Evolutionary conservation across 2,113 vertebrate species (phyloP).

Genomic region (Pterocles orientalis): DNA sequence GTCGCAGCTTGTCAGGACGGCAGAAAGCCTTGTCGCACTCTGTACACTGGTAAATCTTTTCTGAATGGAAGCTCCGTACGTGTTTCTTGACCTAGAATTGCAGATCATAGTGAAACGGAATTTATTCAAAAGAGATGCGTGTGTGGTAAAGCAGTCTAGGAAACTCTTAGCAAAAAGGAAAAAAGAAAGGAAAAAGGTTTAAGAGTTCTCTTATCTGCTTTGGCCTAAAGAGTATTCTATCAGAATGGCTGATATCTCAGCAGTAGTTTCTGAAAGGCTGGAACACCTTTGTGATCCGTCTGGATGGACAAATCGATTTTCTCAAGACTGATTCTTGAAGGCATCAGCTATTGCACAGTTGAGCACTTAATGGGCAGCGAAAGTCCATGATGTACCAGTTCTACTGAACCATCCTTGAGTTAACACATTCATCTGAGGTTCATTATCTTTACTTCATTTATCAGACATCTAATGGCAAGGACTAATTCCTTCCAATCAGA

Average conservation of each 20-base stretch:
- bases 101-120: neutral
- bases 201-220: neutral
- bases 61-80: constrained; percentile 95
- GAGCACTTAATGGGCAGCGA: neutral
- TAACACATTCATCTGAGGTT: neutral
- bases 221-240: neutral
- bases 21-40: constrained; percentile 98
- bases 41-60: constrained; percentile 95
- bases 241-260: neutral
- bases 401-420: neutral
- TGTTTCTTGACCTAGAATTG: constrained; percentile 91
- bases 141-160: neutral
- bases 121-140: neutral
- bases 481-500: neutral
- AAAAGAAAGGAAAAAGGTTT: neutral
- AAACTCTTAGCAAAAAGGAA: neutral
- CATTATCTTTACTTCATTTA: neutral
- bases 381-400: neutral
- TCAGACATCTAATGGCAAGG: neutral
- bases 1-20: constrained; percentile 92
- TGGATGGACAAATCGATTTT: neutral
- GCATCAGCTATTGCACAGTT: neutral
- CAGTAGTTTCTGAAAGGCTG: neutral
- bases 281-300: neutral
- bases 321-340: neutral